Conservation (phyloP, 2,797 vertebrate species). For the Tangara arthus region DNA sequence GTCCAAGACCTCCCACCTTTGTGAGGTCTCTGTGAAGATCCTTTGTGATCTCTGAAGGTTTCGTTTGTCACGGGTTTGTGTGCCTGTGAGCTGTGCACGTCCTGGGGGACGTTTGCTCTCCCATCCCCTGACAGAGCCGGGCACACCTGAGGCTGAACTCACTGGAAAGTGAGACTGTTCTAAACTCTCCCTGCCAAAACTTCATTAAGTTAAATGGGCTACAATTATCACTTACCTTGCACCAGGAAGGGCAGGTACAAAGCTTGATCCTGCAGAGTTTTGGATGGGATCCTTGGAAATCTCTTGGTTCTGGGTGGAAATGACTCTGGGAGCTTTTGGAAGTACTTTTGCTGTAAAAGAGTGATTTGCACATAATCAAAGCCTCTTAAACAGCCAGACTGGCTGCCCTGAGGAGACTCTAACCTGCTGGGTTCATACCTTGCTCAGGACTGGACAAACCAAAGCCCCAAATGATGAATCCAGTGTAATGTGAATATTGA, state of each 20-base stretch:
- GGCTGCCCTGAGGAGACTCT: neutral
- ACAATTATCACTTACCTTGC: neutral
- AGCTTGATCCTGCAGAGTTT: neutral
- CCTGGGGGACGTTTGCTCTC: neutral
- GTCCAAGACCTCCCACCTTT: neutral
- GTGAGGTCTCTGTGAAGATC: neutral
- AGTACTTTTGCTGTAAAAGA: neutral
- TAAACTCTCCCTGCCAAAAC: neutral
- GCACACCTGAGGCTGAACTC: neutral
- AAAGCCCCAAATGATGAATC: neutral
- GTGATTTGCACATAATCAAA: conserved; percentile 1
- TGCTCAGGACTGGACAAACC: neutral
- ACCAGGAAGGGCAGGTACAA: neutral
- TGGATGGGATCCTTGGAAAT: neutral
- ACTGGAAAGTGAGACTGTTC: neutral
- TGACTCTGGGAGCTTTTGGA: neutral
- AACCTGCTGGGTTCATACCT: neutral
- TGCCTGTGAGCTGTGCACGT: neutral
- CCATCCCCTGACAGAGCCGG: neutral
- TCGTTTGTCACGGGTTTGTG: neutral
- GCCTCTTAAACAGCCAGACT: neutral
- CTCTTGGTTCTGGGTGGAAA: neutral
- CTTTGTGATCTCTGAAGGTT: neutral
- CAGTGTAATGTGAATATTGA: neutral
- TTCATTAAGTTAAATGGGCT: neutral